Evolutionary conservation across 2,888 invertebrate genomes (phyloP).

Genomic region (Rhogogaster chlorosoma): DNA sequence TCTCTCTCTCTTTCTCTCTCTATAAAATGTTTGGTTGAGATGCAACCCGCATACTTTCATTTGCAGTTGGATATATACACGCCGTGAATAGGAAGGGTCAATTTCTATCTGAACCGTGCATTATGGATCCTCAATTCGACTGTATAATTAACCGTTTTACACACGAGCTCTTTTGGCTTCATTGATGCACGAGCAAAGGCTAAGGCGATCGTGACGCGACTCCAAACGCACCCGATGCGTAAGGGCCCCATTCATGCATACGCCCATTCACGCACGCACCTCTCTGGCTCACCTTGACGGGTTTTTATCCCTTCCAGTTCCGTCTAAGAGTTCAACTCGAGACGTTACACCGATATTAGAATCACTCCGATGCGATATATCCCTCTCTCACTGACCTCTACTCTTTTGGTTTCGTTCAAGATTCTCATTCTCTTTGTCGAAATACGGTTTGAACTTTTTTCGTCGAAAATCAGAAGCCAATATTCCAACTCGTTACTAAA

Average conservation of each 20-base stretch:
- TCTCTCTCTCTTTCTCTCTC: not conserved
- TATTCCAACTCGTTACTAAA: not conserved
- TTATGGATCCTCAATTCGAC: slow-evolving; percentile 4
- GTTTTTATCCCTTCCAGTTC: slow-evolving; percentile 65
- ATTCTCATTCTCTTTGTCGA: too few relatives aligned
- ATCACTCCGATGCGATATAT: not conserved
- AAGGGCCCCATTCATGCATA: slow-evolving; percentile 74
- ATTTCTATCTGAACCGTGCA: slow-evolving; percentile 16
- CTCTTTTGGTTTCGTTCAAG: too few relatives aligned
- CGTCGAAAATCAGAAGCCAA: not conserved
- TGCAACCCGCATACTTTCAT: not conserved
- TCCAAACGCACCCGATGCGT: slow-evolving; percentile 59
- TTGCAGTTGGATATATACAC: not conserved
- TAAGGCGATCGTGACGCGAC: slow-evolving; percentile 37
- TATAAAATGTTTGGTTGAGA: not conserved
- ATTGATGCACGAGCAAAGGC: slow-evolving; percentile 58
- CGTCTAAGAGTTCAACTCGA: slow-evolving; percentile 34
- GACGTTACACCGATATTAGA: slow-evolving; percentile 14
- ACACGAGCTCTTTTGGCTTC: slow-evolving; percentile 51
- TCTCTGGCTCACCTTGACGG: slow-evolving; percentile 73
- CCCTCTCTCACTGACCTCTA: too few relatives aligned
- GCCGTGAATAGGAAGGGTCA: not conserved
- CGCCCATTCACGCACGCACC: slow-evolving; percentile 72
- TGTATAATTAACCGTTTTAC: slow-evolving; percentile 56
- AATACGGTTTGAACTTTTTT: too few relatives aligned